phyloP scores from a whole-genome alignment of 1,140 invertebrate species.

The Scylla paramamosain region DNA sequence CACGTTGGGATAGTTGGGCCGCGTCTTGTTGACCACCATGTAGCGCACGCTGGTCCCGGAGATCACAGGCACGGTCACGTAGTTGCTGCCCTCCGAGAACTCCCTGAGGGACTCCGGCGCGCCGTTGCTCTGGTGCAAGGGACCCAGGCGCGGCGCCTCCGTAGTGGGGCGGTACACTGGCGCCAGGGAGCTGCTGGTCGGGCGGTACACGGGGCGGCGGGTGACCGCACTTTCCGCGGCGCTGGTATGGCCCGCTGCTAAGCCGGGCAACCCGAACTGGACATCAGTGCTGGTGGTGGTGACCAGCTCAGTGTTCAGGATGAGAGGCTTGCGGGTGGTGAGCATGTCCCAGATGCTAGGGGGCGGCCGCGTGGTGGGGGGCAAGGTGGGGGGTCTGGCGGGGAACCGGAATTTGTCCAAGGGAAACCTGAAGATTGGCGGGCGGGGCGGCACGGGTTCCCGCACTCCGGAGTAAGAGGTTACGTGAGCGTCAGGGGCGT shows the following conservation, averaged over 20 bases:
- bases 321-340: constrained; percentile 75
- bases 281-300: constrained; percentile 76
- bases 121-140: constrained; percentile 37
- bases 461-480: constrained; percentile 71
- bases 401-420: constrained; percentile 71
- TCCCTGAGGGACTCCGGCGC: constrained; percentile 61
- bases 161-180: constrained; percentile 55
- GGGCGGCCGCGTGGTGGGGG: constrained; percentile 41
- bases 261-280: constrained; percentile 53
- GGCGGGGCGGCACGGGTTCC: constrained; percentile 45
- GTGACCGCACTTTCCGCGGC: not conserved
- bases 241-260: not conserved
- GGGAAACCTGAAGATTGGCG: constrained; percentile 54
- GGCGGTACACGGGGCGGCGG: constrained; percentile 33
- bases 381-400: not conserved
- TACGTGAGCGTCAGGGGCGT: constrained; percentile 19
- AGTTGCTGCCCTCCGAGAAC: constrained; percentile 44
- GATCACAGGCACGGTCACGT: constrained; percentile 74
- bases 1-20: constrained; percentile 74
- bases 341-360: constrained; percentile 73
- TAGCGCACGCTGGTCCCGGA: constrained; percentile 73
- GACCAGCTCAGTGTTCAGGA: constrained; percentile 77
- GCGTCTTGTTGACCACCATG: constrained; percentile 70
- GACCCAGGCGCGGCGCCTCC: constrained; percentile 9
- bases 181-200: constrained; percentile 53